Percentiles rank a stretch among this genome's conserved stretches.
Conservation (phyloP, 1,140 invertebrate species). For the Apis mellifera region Amel_HAv3.1 CM009931.2:7908001-7908500, state of each 20-base stretch:
- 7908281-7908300: slow-evolving; percentile 83
- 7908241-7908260: slow-evolving; percentile 84
- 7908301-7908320: slow-evolving; percentile 85
- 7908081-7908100: slow-evolving; percentile 84
- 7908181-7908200: slow-evolving; percentile 51
- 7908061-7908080: slow-evolving; percentile 79
- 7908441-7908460: slow-evolving; percentile 82
- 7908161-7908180: slow-evolving; percentile 85
- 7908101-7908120: slow-evolving; percentile 85
- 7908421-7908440: slow-evolving; percentile 86
- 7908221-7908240: neutral
- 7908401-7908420: slow-evolving; percentile 93
- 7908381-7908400: slow-evolving; percentile 86
- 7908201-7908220: neutral
- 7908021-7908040: neutral
- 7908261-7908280: slow-evolving; percentile 84
- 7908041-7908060: slow-evolving; percentile 77
- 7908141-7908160: slow-evolving; percentile 86
- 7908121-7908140: slow-evolving; percentile 83
- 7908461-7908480: slow-evolving; percentile 15
- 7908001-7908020: too few relatives aligned
- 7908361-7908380: slow-evolving; percentile 85
- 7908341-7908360: slow-evolving; percentile 81
- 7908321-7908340: slow-evolving; percentile 81
- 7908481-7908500: too few relatives aligned